Evolutionary conservation across 2,797 vertebrate species (phyloP), one percentile per base, ranked within the genome.

Genomic region (Peromyscus nudipes): DNA sequence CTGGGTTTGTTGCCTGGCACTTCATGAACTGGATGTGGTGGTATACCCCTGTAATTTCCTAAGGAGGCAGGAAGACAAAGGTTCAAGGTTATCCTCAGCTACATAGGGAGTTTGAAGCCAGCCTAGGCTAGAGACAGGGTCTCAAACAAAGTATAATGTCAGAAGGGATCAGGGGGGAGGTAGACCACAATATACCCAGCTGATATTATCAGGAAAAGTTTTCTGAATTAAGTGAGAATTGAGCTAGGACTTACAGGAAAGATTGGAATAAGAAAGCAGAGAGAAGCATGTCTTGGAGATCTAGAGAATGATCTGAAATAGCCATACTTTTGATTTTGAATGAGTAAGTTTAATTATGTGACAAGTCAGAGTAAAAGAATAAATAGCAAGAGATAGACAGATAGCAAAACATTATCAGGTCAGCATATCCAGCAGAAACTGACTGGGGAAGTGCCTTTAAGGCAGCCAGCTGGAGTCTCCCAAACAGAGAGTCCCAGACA

Each of bases 191-290:
- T 92, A 92, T 92, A 91, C 92, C 75, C 19, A 91, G 73, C 73
- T 92, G 71, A 3, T 90, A 9, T 88, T 90, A 64, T 85, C 67
- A 91, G 76, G 62, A 86, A 89, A 90, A 85, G 71, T 43, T 96
- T 91, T 64, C 69, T 92, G 31, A 65, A 46, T 83, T 71, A 97
- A 73, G 16, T 94, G 40, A 75, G 49, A 52, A 60, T 96, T 89
- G 69, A 94, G 43, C 11, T 89, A 37, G 75, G 79, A 93, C 17
- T 94, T 93, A 65, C 4, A 95, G 96, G 91, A 67, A 92, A 23
- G 23, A 84, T 96, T 90, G 92, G 49, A 34, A 93, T 73, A 91
- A 67, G 62, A 95, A 91, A 90, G 19, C 67, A 73, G 60, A 95
- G 49, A 55, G 57, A 85, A 37, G 34, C 75, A 92, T 90, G 84